Base-by-base conservation (phyloP, 2,888 invertebrate genomes). In the Eurois occulta region DNA sequence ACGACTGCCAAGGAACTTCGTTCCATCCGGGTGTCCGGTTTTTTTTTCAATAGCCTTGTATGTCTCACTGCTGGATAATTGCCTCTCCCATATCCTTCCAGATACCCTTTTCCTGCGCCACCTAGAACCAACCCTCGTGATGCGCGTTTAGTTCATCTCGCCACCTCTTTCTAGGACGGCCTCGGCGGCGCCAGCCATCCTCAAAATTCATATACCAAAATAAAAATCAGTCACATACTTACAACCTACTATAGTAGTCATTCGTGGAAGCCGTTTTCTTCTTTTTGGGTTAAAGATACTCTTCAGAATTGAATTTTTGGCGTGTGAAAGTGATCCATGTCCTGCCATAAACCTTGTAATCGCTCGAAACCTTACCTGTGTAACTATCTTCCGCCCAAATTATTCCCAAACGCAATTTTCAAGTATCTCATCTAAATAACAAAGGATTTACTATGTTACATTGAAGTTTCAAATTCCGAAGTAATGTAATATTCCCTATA, bases 401-500 rank as follows among this genome's bases (percentile, higher is more conserved):
- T 82, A 28, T 32, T 64, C 43, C 24, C 21, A 41, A 67, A 46
- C 43, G 16, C 35, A 46, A 7, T 35, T 38, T 32, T 32, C 35
- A 55, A 67, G 21, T 66, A 64, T 7, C 55, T 70, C 28, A 75
- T 80, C n/a, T 68, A 46, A 85, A 81, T 85, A 60, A 75, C 43
- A 85, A 70, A 71, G 41, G 5, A 41, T 46, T 18, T 62, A 71
- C n/a, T 28, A 46, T 43, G 80, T 60, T 52, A 43, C 69, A 67
- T 18, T 38, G 13, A 77, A 60, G 62, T 71, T 70, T 38, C 10
- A 74, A 72, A 58, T 69, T 66, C 48, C 43, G n/a, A 66, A 66
- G 38, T 46, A 35, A 72, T 86, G 70, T 66, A 66, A 72, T 69
- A 78, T 84, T 86, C 78, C 28, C 66, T 64, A n/a, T 60, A 69